phyloP scores from a whole-genome alignment of 2,888 invertebrate genomes.

The Nomada fucata region DNA sequence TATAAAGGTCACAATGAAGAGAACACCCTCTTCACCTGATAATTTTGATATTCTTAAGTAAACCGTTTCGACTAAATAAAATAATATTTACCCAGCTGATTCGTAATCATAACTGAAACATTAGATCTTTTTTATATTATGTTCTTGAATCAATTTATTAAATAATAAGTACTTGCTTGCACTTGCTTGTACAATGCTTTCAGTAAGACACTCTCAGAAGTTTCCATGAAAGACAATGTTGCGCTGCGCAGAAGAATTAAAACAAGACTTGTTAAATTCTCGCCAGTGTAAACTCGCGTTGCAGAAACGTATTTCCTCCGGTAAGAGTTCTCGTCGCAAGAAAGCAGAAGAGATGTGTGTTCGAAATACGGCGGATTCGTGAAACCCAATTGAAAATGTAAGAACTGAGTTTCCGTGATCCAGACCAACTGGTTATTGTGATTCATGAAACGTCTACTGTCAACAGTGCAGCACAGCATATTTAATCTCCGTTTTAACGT shows the following conservation, averaged over 20 bases:
- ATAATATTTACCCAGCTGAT: too few species aligned
- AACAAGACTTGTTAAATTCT: background rate
- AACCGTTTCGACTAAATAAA: too few species aligned
- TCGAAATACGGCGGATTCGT: background rate
- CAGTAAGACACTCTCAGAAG: too few species aligned
- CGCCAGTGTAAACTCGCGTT: background rate
- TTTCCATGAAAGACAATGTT: background rate
- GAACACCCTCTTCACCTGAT: too few species aligned
- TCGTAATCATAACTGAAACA: too few species aligned
- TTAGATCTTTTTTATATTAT: too few species aligned
- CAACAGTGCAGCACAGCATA: conserved; percentile 7
- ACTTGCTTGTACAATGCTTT: too few species aligned
- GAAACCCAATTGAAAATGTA: conserved; percentile 36
- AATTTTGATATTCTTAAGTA: too few species aligned
- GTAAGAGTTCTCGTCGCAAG: background rate
- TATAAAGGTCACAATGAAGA: too few species aligned
- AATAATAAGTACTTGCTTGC: too few species aligned
- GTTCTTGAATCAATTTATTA: too few species aligned
- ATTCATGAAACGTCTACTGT: conserved; percentile 23
- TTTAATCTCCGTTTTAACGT: conserved; percentile 32
- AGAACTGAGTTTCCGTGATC: conserved; percentile 13
- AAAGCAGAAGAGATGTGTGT: background rate
- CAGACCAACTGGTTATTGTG: conserved; percentile 25
- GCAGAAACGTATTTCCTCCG: background rate
- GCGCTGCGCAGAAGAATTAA: too few species aligned